A percentile compares a stretch with the other conserved stretches of the same genome.
Evolutionary conservation across 2,888 invertebrate species (phyloP).

Genomic region (Eupithecia tripunctaria): DNA sequence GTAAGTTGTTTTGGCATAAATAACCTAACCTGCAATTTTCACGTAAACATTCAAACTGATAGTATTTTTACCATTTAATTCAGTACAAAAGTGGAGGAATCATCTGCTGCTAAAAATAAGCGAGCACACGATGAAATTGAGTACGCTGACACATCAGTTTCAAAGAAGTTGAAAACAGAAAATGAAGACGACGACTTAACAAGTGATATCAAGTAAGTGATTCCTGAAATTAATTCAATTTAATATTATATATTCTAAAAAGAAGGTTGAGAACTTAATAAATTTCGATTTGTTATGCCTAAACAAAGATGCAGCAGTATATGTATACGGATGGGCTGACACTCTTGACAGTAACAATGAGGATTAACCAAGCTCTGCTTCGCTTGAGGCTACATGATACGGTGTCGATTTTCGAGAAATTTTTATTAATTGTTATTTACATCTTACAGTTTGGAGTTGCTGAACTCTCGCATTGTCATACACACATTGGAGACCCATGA

Average conservation of each 20-base stretch:
- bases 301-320: background rate
- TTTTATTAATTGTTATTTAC: too few relatives aligned
- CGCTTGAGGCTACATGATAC: too few relatives aligned
- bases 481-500: constrained; percentile 95
- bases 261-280: background rate
- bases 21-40: constrained; percentile 51
- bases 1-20: constrained; percentile 55
- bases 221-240: background rate
- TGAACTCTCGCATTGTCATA: constrained; percentile 92
- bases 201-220: constrained; percentile 70
- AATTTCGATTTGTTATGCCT: background rate
- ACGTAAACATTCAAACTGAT: constrained; percentile 3
- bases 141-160: constrained; percentile 62
- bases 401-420: too few relatives aligned
- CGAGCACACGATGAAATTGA: constrained; percentile 71
- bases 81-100: constrained; percentile 49
- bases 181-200: constrained; percentile 67
- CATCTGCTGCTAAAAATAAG: constrained; percentile 56
- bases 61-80: constrained; percentile 20
- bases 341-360: background rate
- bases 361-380: too few relatives aligned
- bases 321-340: background rate
- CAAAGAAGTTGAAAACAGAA: constrained; percentile 64
- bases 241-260: too few relatives aligned
- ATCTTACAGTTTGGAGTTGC: constrained; percentile 87